Evolutionary conservation across 2,888 invertebrate genomes (phyloP).

Genomic region (Lamellibrachia satsuma): DNA sequence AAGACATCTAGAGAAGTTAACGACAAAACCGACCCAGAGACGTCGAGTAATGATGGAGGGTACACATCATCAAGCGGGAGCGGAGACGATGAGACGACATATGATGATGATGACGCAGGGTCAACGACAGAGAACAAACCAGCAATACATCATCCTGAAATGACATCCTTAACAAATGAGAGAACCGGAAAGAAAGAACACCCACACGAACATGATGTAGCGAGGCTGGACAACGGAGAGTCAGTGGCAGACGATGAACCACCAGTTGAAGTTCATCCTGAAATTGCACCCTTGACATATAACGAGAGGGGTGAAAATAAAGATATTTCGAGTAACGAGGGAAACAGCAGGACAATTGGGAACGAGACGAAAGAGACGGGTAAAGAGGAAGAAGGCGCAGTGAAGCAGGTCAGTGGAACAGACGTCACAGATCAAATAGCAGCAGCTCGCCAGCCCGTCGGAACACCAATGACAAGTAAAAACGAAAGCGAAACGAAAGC

Average conservation of each 20-base stretch:
- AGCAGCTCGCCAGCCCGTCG: neutral
- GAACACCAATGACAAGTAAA: neutral
- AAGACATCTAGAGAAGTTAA: neutral
- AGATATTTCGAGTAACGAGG: neutral
- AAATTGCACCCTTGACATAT: neutral
- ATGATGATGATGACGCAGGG: neutral
- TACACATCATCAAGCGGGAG: neutral
- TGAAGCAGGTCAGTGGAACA: no score
- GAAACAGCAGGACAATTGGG: neutral
- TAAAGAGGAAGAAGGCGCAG: no score
- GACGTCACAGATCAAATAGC: neutral
- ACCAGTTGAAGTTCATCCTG: neutral
- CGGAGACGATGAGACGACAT: neutral
- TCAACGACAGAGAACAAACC: neutral
- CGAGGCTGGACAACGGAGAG: neutral
- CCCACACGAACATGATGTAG: neutral
- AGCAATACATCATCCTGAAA: neutral
- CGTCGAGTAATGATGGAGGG: neutral
- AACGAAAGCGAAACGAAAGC: neutral
- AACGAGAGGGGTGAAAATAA: neutral
- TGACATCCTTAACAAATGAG: neutral
- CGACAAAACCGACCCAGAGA: neutral
- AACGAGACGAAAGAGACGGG: neutral
- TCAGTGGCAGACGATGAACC: neutral
- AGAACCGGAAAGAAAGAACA: neutral